phyloP scores from a whole-genome alignment of 2,888 invertebrate genomes.

The Stenolophus ochropezus region DNA sequence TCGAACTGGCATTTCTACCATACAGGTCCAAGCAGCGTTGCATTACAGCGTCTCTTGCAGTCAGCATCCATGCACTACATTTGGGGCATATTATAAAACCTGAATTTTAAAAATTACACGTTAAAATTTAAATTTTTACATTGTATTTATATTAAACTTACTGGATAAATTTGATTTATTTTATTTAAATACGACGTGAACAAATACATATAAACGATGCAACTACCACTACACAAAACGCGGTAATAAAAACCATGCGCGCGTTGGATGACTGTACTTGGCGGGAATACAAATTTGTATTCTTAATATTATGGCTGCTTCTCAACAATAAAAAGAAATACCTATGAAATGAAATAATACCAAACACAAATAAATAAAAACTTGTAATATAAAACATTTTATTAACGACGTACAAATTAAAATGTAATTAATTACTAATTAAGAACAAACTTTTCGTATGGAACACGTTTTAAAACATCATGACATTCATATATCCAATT shows the following conservation, averaged over 20 bases:
- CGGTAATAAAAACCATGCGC: slow-evolving; percentile 34
- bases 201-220: slow-evolving; percentile 15
- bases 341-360: too few species aligned
- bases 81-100: not conserved
- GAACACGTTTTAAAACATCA: slow-evolving; percentile 68
- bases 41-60: slow-evolving; percentile 37
- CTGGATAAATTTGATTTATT: slow-evolving; percentile 5
- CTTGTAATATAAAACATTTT: not conserved
- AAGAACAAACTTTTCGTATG: slow-evolving; percentile 64
- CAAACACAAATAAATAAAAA: not conserved
- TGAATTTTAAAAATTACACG: not conserved
- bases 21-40: slow-evolving; percentile 38
- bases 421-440: not conserved
- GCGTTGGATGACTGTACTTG: slow-evolving; percentile 1
- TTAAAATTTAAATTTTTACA: not conserved
- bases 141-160: slow-evolving; percentile 1
- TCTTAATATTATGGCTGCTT: too few species aligned
- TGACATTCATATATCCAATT: slow-evolving; percentile 80
- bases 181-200: slow-evolving; percentile 8
- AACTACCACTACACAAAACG: slow-evolving; percentile 41
- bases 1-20: slow-evolving; percentile 38
- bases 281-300: slow-evolving; percentile 33
- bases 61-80: slow-evolving; percentile 9
- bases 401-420: not conserved
- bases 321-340: too few species aligned